phyloP scores from a whole-genome alignment of 2,113 vertebrate genomes.

The Pterocles orientalis region DNA sequence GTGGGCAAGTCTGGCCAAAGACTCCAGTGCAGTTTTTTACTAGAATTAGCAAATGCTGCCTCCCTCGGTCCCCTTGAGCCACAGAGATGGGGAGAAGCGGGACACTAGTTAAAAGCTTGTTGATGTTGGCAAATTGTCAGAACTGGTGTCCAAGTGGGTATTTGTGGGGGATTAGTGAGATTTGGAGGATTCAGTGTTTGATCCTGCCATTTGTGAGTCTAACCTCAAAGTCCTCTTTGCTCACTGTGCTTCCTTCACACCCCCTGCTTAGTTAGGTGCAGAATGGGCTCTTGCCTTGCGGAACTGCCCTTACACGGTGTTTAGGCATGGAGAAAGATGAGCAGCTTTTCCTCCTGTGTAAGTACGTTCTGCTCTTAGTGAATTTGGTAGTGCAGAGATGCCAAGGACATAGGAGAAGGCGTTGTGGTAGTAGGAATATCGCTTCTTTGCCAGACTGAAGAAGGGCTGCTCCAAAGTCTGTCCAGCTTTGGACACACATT shows the following conservation, averaged over 20 bases:
- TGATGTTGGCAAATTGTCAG: neutral
- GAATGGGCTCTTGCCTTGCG: neutral
- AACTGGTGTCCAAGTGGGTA: neutral
- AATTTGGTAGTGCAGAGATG: neutral
- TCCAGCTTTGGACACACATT: neutral
- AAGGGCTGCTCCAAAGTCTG: neutral
- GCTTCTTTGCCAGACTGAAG: neutral
- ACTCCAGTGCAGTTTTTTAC: neutral
- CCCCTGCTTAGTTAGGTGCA: neutral
- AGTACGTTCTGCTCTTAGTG: neutral
- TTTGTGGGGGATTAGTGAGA: neutral
- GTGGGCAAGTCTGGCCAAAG: neutral
- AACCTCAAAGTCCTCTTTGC: neutral
- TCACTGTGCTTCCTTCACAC: neutral
- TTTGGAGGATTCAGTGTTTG: neutral
- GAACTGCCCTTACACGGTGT: neutral
- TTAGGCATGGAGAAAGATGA: neutral
- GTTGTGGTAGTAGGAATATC: too few species aligned
- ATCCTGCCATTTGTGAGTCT: neutral
- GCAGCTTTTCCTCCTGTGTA: neutral
- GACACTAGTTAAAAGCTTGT: neutral
- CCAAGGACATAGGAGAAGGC: neutral
- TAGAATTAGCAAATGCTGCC: neutral
- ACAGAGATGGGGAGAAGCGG: neutral
- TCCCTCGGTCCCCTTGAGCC: neutral